phyloP scores from a whole-genome alignment of 2,888 invertebrate genomes.

The Taenaris catops region DNA sequence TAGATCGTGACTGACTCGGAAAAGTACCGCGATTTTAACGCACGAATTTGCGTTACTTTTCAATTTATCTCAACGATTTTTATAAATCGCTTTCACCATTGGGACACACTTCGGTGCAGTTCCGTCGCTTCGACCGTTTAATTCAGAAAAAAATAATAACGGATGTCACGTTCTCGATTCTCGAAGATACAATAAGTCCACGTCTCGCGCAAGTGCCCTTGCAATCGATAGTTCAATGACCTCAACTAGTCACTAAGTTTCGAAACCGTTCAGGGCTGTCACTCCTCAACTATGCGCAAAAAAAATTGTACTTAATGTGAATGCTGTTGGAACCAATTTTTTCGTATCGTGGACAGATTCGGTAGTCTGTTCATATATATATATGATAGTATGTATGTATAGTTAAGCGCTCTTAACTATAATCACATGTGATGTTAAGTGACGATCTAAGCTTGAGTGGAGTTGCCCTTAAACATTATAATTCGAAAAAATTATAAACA shows the following conservation, averaged over 20 bases:
- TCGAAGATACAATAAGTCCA: conserved; percentile 4
- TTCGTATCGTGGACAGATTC: too few species aligned
- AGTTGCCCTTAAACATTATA: too few species aligned
- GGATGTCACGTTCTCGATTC: conserved; percentile 22
- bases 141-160: conserved; percentile 18
- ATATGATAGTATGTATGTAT: too few species aligned
- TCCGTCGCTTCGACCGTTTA: conserved; percentile 7
- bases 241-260: conserved; percentile 39
- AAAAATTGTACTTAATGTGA: too few species aligned
- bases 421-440: too few species aligned
- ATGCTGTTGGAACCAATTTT: too few species aligned
- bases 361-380: too few species aligned
- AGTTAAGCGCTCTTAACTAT: too few species aligned
- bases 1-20: background rate
- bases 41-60: conserved; percentile 7
- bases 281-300: background rate
- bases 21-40: background rate
- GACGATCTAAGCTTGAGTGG: too few species aligned
- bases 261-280: conserved; percentile 14
- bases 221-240: conserved; percentile 53
- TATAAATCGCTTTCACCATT: conserved; percentile 5
- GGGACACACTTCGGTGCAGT: background rate
- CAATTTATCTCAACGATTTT: conserved; percentile 3
- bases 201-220: conserved; percentile 21
- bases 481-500: too few species aligned